Conservation (phyloP, 2,888 invertebrate species). For the Dicranocentrus wangi region DNA sequence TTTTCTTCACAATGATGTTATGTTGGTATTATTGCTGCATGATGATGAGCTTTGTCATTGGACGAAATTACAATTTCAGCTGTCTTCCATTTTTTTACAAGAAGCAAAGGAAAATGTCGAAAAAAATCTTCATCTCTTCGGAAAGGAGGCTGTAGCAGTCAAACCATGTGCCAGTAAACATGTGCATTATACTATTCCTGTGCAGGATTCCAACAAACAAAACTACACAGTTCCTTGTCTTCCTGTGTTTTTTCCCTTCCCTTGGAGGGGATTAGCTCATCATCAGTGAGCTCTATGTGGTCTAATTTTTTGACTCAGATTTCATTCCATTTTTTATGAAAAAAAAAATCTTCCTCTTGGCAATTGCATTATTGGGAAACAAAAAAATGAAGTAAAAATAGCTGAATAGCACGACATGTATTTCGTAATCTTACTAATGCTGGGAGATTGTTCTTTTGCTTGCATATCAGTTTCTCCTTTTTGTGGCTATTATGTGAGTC, state of each 20-base stretch:
- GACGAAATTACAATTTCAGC: not conserved
- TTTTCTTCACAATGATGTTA: too few relatives aligned
- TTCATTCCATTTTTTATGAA: conserved; percentile 35
- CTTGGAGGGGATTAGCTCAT: conserved; percentile 54
- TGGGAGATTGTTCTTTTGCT: too few relatives aligned
- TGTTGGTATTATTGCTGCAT: too few relatives aligned
- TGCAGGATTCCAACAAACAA: not conserved
- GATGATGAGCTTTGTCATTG: too few relatives aligned
- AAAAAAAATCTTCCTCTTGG: conserved; percentile 1
- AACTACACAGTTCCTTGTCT: conserved; percentile 35
- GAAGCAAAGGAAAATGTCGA: too few relatives aligned
- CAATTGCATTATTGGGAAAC: too few relatives aligned
- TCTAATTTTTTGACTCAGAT: conserved; percentile 48
- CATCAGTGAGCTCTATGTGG: conserved; percentile 41
- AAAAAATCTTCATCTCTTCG: too few relatives aligned
- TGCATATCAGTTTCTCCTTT: too few relatives aligned
- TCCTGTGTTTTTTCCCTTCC: conserved; percentile 27
- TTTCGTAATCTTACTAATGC: too few relatives aligned
- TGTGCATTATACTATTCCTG: not conserved
- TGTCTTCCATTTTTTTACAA: conserved; percentile 9
- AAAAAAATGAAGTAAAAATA: too few relatives aligned
- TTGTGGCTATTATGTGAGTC: too few relatives aligned
- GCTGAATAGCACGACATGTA: too few relatives aligned
- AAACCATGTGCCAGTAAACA: conserved; percentile 2
- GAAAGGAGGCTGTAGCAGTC: not conserved